Evolutionary conservation across 1,140 invertebrate genomes (phyloP), one percentile per base, ranked within the genome.

Genomic region (Cataglyphis hispanica): DNA sequence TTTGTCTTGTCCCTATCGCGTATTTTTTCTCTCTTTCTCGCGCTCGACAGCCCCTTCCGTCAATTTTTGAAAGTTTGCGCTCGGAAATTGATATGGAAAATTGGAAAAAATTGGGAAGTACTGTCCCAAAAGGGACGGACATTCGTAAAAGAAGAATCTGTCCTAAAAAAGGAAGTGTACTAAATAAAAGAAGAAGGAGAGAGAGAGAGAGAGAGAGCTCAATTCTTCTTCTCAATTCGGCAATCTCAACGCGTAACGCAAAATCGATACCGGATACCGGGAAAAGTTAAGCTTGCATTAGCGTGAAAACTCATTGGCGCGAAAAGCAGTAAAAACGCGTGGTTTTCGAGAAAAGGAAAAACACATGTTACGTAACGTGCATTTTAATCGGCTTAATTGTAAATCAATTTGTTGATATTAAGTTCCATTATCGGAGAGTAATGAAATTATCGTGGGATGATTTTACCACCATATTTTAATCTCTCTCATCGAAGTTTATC

Each of bases 351-450:
- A 8, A 31, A 19, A 31, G 25, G 1, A 56, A 11, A 56, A 19
- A 81, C 11, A 60, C 6, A 81, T 60, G 77, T 40, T 13, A 19
- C 16, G 58, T 66, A 43, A 72, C 16, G 56, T 60, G 58, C 27
- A 53, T 53, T 78, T 78, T 78, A 53, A 78, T 78, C 61, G 27
- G 16, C 34, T 78, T 78, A 78, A 78, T 78, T 37, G 31, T 46
- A 78, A 78, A 67, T 31, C 63, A 40, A 11, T 64, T 64, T 43
- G 58, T 40, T 37, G 34, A 67, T 67, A 53, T 67, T 78, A 50
- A 66, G 53, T 78, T 53, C 43, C 63, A 37, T 78, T 66, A 66
- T n/a, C 40, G 27, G 27, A 19, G 61, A 66, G n/a, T 50, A 37
- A 78, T 53, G 31, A 22, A 78, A 78, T 67, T 78, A 53, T 27